Evolutionary conservation across 2,888 invertebrate genomes (phyloP), one percentile per base, ranked within the genome.

Genomic region (Dynastes maya): DNA sequence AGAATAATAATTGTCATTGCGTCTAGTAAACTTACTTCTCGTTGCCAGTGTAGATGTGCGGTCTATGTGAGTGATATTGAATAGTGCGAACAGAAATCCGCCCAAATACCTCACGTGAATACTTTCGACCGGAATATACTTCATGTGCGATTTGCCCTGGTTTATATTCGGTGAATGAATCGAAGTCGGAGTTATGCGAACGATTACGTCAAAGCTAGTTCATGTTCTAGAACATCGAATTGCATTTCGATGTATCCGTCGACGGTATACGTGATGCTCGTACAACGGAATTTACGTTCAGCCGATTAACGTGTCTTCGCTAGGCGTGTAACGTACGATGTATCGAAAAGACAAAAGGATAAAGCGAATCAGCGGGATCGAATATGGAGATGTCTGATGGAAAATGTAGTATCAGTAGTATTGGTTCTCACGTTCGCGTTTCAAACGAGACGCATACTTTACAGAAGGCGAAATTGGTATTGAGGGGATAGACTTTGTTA

Each of bases 121-220:
- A 65, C 40, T 65, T 65, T 65, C 65, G 32, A 32, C 32, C 32
- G 32, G 32, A 32, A 5, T 5, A 5, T 65, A 65, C 40, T 40
- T 65, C 16, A 65, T 40, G 40, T 16, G 37, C 37, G 40, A 65
- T 40, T 65, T 40, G 65, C 6, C 22, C 65, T 40, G 37, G 16
- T 65, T 65, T 40, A 40, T 16, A 37, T 65, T 29, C 64, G n/a
- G 65, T n/a, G 45, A 45, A 11, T 40, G 65, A 65, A n/a, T 40
- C 40, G 65, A 65, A 65, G 16, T 65, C 65, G 65, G n/a, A 65
- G 45, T 65, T 65, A 9, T 8, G 45, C 1, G 8, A 45, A 11
- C 11, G 45, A 45, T 45, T 45, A 45, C 45, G 45, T 11, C 45
- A 45, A 32, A 32, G 32, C 32, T 32, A 32, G 32, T 32, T 32